Conservation (phyloP, 2,113 vertebrate genomes). For the Morone chrysops region DNA sequence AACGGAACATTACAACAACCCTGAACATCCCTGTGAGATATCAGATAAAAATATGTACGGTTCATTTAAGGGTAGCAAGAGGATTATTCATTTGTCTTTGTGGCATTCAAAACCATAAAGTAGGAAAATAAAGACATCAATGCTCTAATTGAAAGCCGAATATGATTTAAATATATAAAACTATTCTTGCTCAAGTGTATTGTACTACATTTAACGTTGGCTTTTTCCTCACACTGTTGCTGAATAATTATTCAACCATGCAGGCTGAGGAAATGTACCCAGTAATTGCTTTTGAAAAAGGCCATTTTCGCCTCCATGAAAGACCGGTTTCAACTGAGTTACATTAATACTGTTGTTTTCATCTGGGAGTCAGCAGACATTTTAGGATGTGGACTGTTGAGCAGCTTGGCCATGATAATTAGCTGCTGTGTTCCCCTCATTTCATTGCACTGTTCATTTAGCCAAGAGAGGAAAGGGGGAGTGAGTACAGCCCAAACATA, state of each 20-base stretch:
- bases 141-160: neutral
- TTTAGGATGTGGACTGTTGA: slow-evolving; percentile 31
- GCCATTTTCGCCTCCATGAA: slow-evolving; percentile 34
- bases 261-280: slow-evolving; percentile 31
- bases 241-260: slow-evolving; percentile 21
- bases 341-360: slow-evolving; percentile 49
- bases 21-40: slow-evolving; percentile 22
- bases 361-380: slow-evolving; percentile 45
- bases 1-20: slow-evolving; percentile 31
- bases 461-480: slow-evolving; percentile 38
- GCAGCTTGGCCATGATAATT: slow-evolving; percentile 37
- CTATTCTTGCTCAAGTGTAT: slow-evolving; percentile 1
- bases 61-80: slow-evolving; percentile 9
- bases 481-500: slow-evolving; percentile 12
- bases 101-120: neutral
- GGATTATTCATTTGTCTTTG: slow-evolving; percentile 11
- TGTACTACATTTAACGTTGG: neutral
- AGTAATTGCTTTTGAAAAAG: slow-evolving; percentile 47
- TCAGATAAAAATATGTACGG: slow-evolving; percentile 3
- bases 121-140: neutral
- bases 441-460: slow-evolving; percentile 27
- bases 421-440: slow-evolving; percentile 9
- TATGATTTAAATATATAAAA: slow-evolving; percentile 1
- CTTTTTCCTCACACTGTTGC: slow-evolving; percentile 12
- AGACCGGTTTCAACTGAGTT: slow-evolving; percentile 27